Percentiles rank a stretch among this genome's conserved stretches.
Conservation (phyloP, 1,140 invertebrate genomes). For the Zaprionus camerounensis region DNA sequence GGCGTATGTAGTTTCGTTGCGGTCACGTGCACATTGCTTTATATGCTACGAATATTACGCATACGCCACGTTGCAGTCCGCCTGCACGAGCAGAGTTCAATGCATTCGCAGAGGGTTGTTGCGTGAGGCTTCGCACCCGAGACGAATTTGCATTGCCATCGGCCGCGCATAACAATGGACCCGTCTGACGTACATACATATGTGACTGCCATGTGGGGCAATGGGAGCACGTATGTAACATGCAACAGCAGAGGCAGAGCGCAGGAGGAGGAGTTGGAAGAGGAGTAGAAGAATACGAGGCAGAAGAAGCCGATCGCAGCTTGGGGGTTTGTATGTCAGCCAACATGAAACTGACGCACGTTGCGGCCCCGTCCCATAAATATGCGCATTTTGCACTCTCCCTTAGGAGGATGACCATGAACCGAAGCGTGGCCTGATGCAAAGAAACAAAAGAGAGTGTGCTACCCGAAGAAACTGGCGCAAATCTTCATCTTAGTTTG, state of each 20-base stretch:
- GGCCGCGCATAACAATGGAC: conserved; percentile 66
- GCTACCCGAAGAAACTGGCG: conserved; percentile 65
- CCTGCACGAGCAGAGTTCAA: conserved; percentile 56
- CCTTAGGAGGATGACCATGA: conserved; percentile 64
- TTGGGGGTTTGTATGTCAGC: conserved; percentile 77
- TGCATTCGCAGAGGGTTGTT: conserved; percentile 63
- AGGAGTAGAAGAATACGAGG: conserved; percentile 8
- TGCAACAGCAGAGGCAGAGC: conserved; percentile 20
- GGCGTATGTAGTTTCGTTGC: conserved; percentile 18
- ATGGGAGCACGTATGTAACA: conserved; percentile 15
- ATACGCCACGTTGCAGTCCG: conserved; percentile 72
- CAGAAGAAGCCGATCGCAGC: conserved; percentile 35
- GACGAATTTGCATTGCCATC: conserved; percentile 60
- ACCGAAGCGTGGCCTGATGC: conserved; percentile 41
- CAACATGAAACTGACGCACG: conserved; percentile 62
- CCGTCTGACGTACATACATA: conserved; percentile 51
- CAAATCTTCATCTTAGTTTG: conserved; percentile 62
- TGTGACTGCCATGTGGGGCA: conserved; percentile 54
- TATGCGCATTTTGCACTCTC: conserved; percentile 62
- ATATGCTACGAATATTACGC: conserved; percentile 60
- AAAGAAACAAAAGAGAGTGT: conserved; percentile 6
- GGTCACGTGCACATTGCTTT: conserved; percentile 50
- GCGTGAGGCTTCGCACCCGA: conserved; percentile 23
- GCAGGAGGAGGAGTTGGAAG: not conserved
- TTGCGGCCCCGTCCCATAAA: conserved; percentile 54